Evolutionary conservation across 1,140 invertebrate species (phyloP).

Genomic region (Portunus trituberculatus): DNA sequence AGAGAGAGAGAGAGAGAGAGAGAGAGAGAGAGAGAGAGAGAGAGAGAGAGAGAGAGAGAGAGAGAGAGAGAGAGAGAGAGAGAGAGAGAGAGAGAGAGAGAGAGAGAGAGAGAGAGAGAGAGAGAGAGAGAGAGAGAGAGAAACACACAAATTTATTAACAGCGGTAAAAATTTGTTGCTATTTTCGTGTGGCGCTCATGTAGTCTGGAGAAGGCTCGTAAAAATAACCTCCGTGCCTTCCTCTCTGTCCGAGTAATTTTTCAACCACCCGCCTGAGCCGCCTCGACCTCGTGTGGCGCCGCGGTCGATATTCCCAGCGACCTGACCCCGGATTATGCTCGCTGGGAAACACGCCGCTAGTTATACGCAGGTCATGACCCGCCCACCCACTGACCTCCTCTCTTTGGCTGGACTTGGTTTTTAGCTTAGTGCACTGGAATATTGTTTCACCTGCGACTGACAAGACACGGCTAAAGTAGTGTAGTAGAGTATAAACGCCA

Average conservation of each 20-base stretch:
- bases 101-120: neutral
- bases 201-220: neutral
- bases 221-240: slow-evolving; percentile 11
- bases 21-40: neutral
- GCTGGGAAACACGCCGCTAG: neutral
- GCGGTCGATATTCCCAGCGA: neutral
- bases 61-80: neutral
- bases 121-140: neutral
- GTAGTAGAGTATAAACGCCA: neutral
- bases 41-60: neutral
- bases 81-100: neutral
- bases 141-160: neutral
- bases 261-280: neutral
- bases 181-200: neutral
- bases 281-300: neutral
- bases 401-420: too few relatives aligned
- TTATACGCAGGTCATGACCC: neutral
- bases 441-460: neutral
- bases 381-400: neutral
- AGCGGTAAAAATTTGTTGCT: neutral
- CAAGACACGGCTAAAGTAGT: neutral
- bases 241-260: neutral
- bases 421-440: neutral
- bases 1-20: neutral
- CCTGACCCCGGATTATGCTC: neutral